Evolutionary conservation across 2,113 vertebrate species (phyloP).

Genomic region (Formicarius rufipectus): DNA sequence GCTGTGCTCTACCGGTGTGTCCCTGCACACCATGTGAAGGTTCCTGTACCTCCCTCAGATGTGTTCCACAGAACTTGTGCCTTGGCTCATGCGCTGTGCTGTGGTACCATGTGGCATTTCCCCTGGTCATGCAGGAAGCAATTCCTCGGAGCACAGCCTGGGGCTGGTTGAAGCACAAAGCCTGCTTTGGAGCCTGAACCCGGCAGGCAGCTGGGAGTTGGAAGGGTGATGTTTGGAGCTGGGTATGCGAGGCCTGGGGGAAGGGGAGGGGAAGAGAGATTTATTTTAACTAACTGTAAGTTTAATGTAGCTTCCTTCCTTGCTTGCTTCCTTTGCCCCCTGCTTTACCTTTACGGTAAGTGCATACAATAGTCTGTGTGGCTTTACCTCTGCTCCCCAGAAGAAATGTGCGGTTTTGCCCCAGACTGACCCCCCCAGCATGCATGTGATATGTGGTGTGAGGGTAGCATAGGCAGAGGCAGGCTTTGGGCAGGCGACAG

Average conservation of each 20-base stretch:
- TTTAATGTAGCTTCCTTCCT: slow-evolving; percentile 50
- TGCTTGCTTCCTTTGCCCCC: slow-evolving; percentile 17
- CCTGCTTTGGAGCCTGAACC: not conserved
- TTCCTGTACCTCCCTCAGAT: not conserved
- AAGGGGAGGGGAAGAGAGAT: not conserved
- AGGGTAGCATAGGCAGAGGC: not conserved
- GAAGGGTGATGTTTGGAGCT: not conserved
- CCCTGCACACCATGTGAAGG: fast-evolving
- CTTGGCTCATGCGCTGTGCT: fast-evolving
- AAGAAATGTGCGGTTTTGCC: not conserved
- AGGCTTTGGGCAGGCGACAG: not conserved
- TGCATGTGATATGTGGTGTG: not conserved
- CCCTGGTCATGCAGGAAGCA: not conserved
- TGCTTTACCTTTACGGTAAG: slow-evolving; percentile 2
- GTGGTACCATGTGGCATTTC: not conserved
- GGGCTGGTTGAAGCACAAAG: not conserved
- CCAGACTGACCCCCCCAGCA: fast-evolving
- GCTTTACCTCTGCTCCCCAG: not conserved
- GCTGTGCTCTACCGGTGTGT: fast-evolving
- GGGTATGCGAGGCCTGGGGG: not conserved
- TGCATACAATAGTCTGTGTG: not conserved
- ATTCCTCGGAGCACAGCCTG: not conserved
- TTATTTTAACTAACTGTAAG: slow-evolving; percentile 27
- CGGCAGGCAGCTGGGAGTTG: not conserved
- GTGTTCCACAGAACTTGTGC: not conserved